Base-by-base conservation (phyloP, 64 coral and sea anemone species). In the Stylophora pistillata region DNA sequence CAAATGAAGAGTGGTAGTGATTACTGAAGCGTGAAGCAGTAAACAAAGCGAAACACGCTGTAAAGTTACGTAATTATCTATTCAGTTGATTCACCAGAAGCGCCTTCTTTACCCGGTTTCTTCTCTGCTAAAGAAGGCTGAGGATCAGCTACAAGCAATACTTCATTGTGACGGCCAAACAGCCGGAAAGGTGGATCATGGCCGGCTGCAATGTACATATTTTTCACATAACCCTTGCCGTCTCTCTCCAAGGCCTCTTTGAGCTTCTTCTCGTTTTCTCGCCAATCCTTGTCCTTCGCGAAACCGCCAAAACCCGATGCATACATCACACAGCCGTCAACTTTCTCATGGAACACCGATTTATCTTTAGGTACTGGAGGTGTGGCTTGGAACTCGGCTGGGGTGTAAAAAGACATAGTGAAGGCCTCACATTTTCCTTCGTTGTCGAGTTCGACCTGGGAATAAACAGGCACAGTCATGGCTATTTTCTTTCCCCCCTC, bases 231-330 rank as follows among this genome's bases (percentile, higher is more conserved):
- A 7, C 56, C 26, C 64, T 86, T 91, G 9, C 58, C 57, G 58
- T 91, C 89, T 55, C 82, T 68, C 28, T 91, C 81, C 55, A 91
- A 41, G 0, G 80, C 55, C 13, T 63, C 56, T 71, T 54, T 85
- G 16, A 91, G 25, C 15, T 74, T 37, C 15, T 72, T 23, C 23
- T 61, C 60, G 53, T 63, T 91, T 15, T 91, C 89, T 17, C 53
- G 23, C 89, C 89, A 91, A 66, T 91, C 89, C 78, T 91, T 91
- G 21, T 86, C 89, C 57, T 85, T 91, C 14, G 89, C 89, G 18
- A 91, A 81, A 15, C 89, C 89, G 21, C 58, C 29, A 76, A 91
- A 91, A 85, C 78, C 21, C 27, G 56, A 13, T 16, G 83, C 81
- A 20, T 78, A 91, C 53, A 79, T 86, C 15, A 91, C 73, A 30